phyloP scores from a whole-genome alignment of 2,888 invertebrate genomes.

The Diarsia dahlii region DNA sequence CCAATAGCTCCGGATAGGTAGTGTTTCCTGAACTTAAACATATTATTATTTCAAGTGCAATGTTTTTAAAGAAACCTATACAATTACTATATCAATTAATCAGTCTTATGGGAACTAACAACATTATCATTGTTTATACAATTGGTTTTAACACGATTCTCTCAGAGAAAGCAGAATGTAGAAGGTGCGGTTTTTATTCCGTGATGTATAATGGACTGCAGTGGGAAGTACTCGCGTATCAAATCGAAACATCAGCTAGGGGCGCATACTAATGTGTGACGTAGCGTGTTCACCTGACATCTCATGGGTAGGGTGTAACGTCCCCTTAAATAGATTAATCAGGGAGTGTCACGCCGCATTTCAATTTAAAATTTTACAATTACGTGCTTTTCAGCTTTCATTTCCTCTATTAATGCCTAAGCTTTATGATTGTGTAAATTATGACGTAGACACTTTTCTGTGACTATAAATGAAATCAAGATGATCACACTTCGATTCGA shows the following conservation, averaged over 20 bases:
- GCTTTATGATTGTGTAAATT: conserved; percentile 43
- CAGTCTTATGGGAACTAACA: conserved; percentile 29
- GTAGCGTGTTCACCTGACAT: conserved; percentile 80
- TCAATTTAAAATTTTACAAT: conserved; percentile 50
- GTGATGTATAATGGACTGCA: conserved; percentile 71
- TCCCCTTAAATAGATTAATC: conserved; percentile 62
- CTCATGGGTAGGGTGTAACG: conserved; percentile 65
- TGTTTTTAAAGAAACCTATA: not conserved
- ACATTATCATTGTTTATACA: conserved; percentile 38
- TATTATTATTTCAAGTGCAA: not conserved
- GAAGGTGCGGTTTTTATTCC: conserved; percentile 73
- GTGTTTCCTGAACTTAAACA: not conserved
- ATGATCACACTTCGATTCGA: conserved; percentile 64
- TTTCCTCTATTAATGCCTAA: conserved; percentile 20
- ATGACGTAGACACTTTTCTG: conserved; percentile 55
- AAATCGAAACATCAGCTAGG: conserved; percentile 75
- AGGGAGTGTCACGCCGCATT: conserved; percentile 61
- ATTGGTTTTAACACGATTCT: conserved; percentile 30
- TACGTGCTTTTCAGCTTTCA: conserved; percentile 20
- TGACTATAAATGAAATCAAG: conserved; percentile 48
- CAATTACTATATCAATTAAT: not conserved
- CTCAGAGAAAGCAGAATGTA: conserved; percentile 30
- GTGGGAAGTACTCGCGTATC: conserved; percentile 72
- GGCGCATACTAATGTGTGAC: conserved; percentile 77
- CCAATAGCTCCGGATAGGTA: not conserved